Conservation (phyloP, 2,797 vertebrate species). For the Nyctibius grandis region DNA sequence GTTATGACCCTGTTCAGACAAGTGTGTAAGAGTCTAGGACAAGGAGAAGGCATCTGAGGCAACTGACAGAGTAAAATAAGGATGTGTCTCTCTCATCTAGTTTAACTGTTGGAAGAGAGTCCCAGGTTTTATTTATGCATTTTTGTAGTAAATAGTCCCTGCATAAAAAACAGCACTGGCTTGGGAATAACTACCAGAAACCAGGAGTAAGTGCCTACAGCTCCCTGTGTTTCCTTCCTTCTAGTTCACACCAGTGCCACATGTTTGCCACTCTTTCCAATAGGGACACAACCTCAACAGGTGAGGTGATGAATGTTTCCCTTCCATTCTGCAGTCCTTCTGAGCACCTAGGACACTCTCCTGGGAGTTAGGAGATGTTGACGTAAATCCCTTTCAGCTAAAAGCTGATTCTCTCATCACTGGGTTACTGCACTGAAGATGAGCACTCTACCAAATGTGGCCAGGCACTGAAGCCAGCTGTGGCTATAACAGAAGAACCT, state of each 20-base stretch:
- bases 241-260: neutral
- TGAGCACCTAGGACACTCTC: neutral
- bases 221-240: neutral
- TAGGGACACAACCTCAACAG: neutral
- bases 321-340: neutral
- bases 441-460: neutral
- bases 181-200: neutral
- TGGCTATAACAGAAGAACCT: neutral
- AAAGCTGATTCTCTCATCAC: neutral
- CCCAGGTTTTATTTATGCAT: neutral
- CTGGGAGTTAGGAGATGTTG: neutral
- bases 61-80: neutral
- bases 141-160: neutral
- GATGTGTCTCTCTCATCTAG: neutral
- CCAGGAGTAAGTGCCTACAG: neutral
- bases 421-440: neutral
- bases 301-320: neutral
- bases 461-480: neutral
- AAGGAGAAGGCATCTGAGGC: neutral
- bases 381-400: neutral
- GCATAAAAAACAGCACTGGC: neutral
- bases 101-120: neutral
- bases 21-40: neutral
- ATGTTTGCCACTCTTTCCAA: neutral
- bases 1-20: constrained; percentile 3